Percentiles rank a stretch among this genome's conserved stretches.
These are phyloP conservation scores for Apis dorsata DNA, from an alignment of 1,140 invertebrate genomes.

Conservation along the genomic window DNA sequence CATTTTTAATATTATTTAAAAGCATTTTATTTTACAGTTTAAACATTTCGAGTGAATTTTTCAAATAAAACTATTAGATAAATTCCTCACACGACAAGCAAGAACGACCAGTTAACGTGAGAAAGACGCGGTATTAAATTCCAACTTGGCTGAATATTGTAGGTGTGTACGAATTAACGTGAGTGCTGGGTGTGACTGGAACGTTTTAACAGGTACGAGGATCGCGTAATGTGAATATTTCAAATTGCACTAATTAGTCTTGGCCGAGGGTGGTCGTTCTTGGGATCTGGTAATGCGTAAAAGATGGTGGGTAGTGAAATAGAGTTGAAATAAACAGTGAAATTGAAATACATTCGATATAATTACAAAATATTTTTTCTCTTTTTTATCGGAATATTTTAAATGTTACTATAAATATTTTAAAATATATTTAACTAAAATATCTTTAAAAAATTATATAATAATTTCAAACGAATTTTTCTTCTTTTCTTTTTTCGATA, in stretches of 20 bases:
- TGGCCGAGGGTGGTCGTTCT: no score
- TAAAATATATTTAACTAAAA: no score
- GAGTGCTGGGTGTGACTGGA: slow-evolving; percentile 19
- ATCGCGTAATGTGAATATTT: neutral
- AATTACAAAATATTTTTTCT: neutral
- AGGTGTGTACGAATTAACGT: slow-evolving; percentile 17
- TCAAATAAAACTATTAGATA: neutral
- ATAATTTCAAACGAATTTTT: no score
- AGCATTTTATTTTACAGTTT: no score
- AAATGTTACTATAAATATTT: no score
- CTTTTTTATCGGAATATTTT: no score
- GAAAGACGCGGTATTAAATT: slow-evolving; percentile 1
- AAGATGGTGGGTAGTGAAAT: neutral
- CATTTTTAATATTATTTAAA: neutral
- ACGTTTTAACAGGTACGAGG: neutral
- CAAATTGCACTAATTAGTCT: slow-evolving; percentile 17
- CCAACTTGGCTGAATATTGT: neutral
- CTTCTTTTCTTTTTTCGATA: no score
- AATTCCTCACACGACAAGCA: neutral
- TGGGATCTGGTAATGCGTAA: neutral
- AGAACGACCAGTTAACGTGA: slow-evolving; percentile 6
- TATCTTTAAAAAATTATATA: no score
- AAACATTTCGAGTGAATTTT: neutral
- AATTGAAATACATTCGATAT: neutral
- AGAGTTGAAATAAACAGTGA: neutral